Evolutionary conservation across 1,140 invertebrate genomes (phyloP).

Genomic region (Papilio polyxenes): DNA sequence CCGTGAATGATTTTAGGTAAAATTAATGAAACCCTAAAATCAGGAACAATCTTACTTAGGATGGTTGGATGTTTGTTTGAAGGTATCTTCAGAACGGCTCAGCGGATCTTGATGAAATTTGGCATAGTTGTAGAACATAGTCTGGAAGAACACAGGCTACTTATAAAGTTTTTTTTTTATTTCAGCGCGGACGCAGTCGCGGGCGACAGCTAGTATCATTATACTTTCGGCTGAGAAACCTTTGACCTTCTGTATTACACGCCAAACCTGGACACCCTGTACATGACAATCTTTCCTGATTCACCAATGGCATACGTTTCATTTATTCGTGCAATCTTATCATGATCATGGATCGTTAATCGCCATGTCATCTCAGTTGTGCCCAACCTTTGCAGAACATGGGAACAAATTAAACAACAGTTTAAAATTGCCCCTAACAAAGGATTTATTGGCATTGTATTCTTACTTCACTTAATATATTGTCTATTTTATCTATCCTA

Average conservation of each 20-base stretch:
- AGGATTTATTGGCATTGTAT: slow-evolving; percentile 36
- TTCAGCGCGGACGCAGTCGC: too few species aligned
- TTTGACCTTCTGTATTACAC: neutral
- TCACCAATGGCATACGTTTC: slow-evolving; percentile 21
- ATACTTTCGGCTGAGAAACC: neutral
- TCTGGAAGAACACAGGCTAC: too few species aligned
- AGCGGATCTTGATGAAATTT: neutral
- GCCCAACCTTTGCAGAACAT: slow-evolving; percentile 34
- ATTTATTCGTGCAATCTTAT: slow-evolving; percentile 36
- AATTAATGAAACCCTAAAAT: neutral
- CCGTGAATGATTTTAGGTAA: neutral
- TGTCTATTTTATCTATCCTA: slow-evolving; percentile 2
- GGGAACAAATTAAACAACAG: slow-evolving; percentile 40
- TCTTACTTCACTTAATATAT: slow-evolving; percentile 31
- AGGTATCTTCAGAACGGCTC: neutral
- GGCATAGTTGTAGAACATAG: too few species aligned
- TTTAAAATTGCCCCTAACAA: slow-evolving; percentile 37
- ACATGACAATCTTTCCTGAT: neutral
- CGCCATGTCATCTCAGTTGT: slow-evolving; percentile 29
- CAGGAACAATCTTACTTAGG: neutral
- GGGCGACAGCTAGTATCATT: neutral
- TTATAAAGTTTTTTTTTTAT: too few species aligned
- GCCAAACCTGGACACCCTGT: neutral
- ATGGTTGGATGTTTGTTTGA: neutral
- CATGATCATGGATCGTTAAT: slow-evolving; percentile 34